Base-by-base conservation (phyloP, 2,797 vertebrate species). In the Onychomys torridus region DNA sequence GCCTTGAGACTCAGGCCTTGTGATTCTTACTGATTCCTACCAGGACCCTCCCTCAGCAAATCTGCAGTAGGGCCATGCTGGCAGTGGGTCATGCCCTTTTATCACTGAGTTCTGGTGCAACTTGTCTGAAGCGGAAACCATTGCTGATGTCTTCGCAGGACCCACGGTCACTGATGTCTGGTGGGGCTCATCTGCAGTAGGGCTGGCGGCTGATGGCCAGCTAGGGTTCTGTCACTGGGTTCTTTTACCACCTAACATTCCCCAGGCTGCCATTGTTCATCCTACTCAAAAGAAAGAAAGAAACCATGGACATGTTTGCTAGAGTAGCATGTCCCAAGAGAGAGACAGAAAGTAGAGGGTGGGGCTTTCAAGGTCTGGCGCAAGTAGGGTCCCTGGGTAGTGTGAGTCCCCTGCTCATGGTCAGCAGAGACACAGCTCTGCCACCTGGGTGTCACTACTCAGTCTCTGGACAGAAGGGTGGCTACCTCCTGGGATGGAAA, bases 141-240 rank as follows among this genome's bases (percentile, higher is more conserved):
- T 46, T 43, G 4, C 6, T 25, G 19, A 2, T 25, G 6, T 37
- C 25, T 52, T 8, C 0, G 0, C 29, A 5, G 52, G 17, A 49
- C 46, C 10, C n/a, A 13, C 34, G 49, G 73, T 89, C 40, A 9
- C 12, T 52, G 55, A 25, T 40, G 55, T 52, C 27, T 86, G 73
- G 71, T 16, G 43, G 40, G 27, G 29, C 29, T 3, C 1, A 13
- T 57, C 90, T 78, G 85, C 40, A 14, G 16, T 43, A 8, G 13
- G 32, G 37, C 63, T 46, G 65, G 86, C 5, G 52, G 43, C 57
- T 25, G 43, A 17, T 32, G 43, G 49, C n/a, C 46, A n/a, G 4
- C 43, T 12, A 14, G 46, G 16, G 4, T 46, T 6, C 29, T 29
- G 49, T 73, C n/a, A 23, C 32, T 6, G 57, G 27, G 37, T 37